These are phyloP conservation scores for Platyrinchus mystaceus DNA, from an alignment of 2,797 vertebrate species.

Conservation along the genomic window DNA sequence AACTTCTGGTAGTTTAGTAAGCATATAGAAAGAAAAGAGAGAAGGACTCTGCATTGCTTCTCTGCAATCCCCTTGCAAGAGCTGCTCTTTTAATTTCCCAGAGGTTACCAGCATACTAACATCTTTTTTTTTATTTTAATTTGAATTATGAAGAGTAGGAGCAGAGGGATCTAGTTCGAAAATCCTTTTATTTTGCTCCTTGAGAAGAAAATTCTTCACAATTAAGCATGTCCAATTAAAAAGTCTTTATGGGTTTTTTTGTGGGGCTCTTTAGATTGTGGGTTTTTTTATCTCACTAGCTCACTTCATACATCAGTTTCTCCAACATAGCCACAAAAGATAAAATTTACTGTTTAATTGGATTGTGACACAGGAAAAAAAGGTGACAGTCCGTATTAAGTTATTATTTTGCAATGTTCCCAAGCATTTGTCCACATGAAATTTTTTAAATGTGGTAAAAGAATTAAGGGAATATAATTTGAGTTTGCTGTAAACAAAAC, in stretches of 20 bases:
- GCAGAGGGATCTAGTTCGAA: slow-evolving; percentile 12
- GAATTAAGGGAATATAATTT: neutral
- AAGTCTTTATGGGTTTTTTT: neutral
- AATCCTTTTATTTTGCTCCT: neutral
- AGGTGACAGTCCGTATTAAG: neutral
- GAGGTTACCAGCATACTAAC: neutral
- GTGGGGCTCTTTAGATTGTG: fast-evolving
- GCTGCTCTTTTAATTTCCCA: slow-evolving; percentile 50
- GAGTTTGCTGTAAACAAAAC: slow-evolving; percentile 11
- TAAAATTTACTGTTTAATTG: slow-evolving; percentile 24
- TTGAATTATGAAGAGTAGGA: slow-evolving; percentile 38
- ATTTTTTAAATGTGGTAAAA: neutral
- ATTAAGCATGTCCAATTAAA: slow-evolving; percentile 40
- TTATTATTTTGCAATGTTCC: neutral
- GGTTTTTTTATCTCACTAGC: neutral
- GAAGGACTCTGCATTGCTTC: neutral
- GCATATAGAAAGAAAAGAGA: neutral
- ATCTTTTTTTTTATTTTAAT: slow-evolving; percentile 24
- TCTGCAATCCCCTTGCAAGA: slow-evolving; percentile 5
- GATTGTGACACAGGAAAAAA: slow-evolving; percentile 4
- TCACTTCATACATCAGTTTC: neutral
- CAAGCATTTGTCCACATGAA: slow-evolving; percentile 22
- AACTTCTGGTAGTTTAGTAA: neutral
- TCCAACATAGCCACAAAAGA: neutral
- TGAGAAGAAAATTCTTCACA: slow-evolving; percentile 34